Conservation (phyloP, 2,888 invertebrate species). For the Dermolepida albohirtum region DNA sequence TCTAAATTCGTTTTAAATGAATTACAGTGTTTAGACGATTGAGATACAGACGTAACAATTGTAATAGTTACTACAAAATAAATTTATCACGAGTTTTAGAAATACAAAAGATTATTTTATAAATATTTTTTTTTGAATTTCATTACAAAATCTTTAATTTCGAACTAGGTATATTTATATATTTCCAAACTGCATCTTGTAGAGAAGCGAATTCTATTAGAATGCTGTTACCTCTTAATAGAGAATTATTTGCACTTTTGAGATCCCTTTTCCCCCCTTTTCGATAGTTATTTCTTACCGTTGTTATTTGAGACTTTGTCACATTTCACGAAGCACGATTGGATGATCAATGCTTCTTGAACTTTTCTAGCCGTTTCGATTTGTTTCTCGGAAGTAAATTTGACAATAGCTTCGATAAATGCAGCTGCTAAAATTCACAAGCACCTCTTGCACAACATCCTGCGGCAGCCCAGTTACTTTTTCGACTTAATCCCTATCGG, state of each 20-base stretch:
- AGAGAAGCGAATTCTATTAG: neutral
- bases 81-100: too few species aligned
- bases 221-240: neutral
- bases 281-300: too few species aligned
- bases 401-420: constrained; percentile 71
- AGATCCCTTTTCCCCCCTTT: neutral
- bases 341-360: constrained; percentile 11
- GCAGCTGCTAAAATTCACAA: constrained; percentile 73
- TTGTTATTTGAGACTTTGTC: neutral
- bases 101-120: too few species aligned
- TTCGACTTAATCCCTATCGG: constrained; percentile 79
- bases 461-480: constrained; percentile 75
- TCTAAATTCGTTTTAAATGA: too few species aligned
- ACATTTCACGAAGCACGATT: neutral
- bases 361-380: constrained; percentile 66
- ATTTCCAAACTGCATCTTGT: constrained; percentile 25
- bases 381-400: constrained; percentile 67
- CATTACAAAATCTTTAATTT: too few species aligned
- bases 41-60: too few species aligned
- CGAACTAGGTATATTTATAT: constrained; percentile 22
- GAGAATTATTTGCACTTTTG: constrained; percentile 1
- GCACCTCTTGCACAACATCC: constrained; percentile 68
- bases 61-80: too few species aligned
- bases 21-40: too few species aligned
- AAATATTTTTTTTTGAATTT: too few species aligned